Conservation (phyloP, 2,113 vertebrate species). For the Tenrec ecaudatus region DNA sequence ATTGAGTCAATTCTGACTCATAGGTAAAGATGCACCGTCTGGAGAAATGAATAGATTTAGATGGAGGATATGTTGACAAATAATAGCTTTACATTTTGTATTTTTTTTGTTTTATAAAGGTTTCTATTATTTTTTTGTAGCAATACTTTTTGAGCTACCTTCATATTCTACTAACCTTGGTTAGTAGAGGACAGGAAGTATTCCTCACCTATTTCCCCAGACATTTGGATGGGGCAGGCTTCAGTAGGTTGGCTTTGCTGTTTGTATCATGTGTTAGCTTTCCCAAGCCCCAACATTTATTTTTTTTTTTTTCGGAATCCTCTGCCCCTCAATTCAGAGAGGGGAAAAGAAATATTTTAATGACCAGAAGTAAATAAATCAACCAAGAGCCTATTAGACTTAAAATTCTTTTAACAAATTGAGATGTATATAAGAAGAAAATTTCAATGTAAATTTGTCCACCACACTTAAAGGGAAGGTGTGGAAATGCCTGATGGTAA, state of each 20-base stretch:
- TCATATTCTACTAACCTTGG: background rate
- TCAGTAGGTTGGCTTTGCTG: rapidly evolving
- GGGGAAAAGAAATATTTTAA: background rate
- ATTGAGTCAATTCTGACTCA: no score
- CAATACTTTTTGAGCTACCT: background rate
- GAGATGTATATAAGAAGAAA: background rate
- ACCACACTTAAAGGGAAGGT: background rate
- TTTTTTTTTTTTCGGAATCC: background rate
- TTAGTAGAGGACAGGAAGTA: background rate
- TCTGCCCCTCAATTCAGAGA: background rate
- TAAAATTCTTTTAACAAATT: background rate
- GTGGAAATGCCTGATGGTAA: background rate
- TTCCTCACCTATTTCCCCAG: background rate
- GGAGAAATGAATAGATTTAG: no score
- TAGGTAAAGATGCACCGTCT: no score
- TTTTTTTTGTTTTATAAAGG: no score
- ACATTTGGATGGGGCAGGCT: background rate
- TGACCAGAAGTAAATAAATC: background rate
- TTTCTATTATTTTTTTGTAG: no score
- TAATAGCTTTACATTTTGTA: no score
- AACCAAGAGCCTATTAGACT: background rate
- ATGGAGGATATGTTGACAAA: no score
- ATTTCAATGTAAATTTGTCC: background rate
- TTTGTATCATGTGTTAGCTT: background rate
- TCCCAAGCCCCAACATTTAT: background rate